These are phyloP conservation scores for Therioaphis trifolii DNA, from an alignment of 2,888 invertebrate genomes.

Conservation along the genomic window DNA sequence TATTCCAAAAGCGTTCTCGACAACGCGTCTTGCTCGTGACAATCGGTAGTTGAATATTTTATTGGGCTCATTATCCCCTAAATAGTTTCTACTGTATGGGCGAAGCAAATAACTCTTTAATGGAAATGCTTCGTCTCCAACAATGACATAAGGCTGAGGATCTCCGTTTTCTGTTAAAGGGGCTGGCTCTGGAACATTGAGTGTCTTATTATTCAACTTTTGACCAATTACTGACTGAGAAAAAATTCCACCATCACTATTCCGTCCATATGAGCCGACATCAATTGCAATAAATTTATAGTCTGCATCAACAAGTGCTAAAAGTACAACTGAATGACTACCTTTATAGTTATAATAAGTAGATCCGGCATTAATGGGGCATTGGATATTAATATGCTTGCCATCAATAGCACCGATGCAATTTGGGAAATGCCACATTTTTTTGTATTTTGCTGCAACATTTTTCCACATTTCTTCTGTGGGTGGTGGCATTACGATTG, in stretches of 20 bases:
- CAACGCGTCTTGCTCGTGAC: too few species aligned
- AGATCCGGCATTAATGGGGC: background rate
- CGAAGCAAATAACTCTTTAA: too few species aligned
- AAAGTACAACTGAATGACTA: conserved; percentile 9
- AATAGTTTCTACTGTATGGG: background rate
- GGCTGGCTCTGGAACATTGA: conserved; percentile 15
- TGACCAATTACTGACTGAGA: conserved; percentile 26
- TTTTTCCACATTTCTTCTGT: background rate
- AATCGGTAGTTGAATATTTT: conserved; percentile 7
- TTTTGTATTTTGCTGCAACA: background rate
- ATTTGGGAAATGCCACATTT: conserved; percentile 13
- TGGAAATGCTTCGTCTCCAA: too few species aligned
- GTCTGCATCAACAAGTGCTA: too few species aligned
- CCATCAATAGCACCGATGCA: conserved; percentile 5
- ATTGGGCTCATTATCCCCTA: conserved; percentile 42
- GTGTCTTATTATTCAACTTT: conserved; percentile 8
- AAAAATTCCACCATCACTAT: conserved; percentile 11
- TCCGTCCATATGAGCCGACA: conserved; percentile 5
- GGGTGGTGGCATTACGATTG: too few species aligned
- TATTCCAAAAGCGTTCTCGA: conserved; percentile 19
- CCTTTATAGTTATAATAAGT: background rate
- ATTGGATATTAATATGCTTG: background rate
- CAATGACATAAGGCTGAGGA: conserved; percentile 24
- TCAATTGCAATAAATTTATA: background rate
- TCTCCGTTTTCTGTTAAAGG: conserved; percentile 21